A percentile compares a stretch with the other conserved stretches of the same genome.
These are phyloP conservation scores for Parelbella ahira DNA, from an alignment of 2,888 invertebrate genomes.

Conservation along the genomic window DNA sequence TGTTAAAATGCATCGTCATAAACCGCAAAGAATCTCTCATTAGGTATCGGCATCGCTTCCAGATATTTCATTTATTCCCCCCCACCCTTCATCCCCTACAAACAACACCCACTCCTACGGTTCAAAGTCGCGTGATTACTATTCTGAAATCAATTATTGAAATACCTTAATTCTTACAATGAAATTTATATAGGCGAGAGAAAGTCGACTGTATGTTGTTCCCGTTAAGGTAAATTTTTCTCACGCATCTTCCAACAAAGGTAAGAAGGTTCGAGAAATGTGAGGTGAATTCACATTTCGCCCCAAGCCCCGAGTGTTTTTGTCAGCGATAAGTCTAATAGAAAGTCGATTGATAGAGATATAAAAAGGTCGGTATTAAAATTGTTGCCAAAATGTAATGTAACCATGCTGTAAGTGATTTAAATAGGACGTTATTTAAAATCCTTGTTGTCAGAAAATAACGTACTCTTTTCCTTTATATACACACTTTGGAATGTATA, in stretches of 20 bases:
- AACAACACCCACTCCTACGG: not conserved
- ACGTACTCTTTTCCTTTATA: too few relatives aligned
- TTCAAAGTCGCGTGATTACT: conserved; percentile 6
- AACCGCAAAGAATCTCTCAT: conserved; percentile 8
- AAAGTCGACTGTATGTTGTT: not conserved
- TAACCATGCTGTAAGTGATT: too few relatives aligned
- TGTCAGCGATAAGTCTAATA: conserved; percentile 32
- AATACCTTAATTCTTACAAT: conserved; percentile 20
- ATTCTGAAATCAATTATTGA: conserved; percentile 23
- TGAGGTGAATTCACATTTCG: conserved; percentile 21
- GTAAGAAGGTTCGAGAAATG: conserved; percentile 1
- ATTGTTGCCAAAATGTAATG: too few relatives aligned
- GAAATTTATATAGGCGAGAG: not conserved
- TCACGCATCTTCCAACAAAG: not conserved
- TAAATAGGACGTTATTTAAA: too few relatives aligned
- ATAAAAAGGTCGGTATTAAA: conserved; percentile 27
- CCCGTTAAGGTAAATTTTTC: conserved; percentile 1
- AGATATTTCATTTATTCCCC: conserved; percentile 12
- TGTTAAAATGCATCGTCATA: conserved; percentile 13
- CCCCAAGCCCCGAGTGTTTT: conserved; percentile 28
- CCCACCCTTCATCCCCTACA: not conserved
- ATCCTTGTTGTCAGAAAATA: too few relatives aligned
- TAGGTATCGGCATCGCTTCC: conserved; percentile 1
- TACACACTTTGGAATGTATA: too few relatives aligned
- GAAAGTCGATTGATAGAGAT: conserved; percentile 32